phyloP scores from a whole-genome alignment of 1,140 invertebrate genomes.

The Drosophila dunni region DNA sequence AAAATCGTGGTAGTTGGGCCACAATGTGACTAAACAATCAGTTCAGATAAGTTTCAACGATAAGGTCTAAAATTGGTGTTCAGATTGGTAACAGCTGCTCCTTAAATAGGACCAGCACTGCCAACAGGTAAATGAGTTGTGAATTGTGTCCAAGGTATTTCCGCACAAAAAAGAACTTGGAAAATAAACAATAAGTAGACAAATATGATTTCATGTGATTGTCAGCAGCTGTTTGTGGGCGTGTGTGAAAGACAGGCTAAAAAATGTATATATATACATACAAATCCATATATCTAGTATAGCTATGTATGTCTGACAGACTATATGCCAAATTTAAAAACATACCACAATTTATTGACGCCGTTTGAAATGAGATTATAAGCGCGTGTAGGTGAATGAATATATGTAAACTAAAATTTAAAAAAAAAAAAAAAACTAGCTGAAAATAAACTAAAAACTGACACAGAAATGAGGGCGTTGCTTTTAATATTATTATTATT shows the following conservation, averaged over 20 bases:
- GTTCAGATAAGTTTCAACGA: slow-evolving; percentile 45
- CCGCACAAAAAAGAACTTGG: slow-evolving; percentile 5
- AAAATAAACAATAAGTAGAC: slow-evolving; percentile 10
- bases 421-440: slow-evolving; percentile 21
- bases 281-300: slow-evolving; percentile 16
- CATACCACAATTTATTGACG: slow-evolving; percentile 70
- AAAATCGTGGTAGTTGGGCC: slow-evolving; percentile 29
- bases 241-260: slow-evolving; percentile 48
- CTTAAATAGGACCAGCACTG: slow-evolving; percentile 48
- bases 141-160: slow-evolving; percentile 49
- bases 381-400: slow-evolving; percentile 71
- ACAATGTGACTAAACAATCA: slow-evolving; percentile 55
- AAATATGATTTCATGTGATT: slow-evolving; percentile 51
- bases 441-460: slow-evolving; percentile 41
- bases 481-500: slow-evolving; percentile 42
- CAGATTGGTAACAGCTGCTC: slow-evolving; percentile 25
- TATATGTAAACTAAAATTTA: slow-evolving; percentile 13
- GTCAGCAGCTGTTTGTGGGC: slow-evolving; percentile 71
- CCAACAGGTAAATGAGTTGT: slow-evolving; percentile 37
- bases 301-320: slow-evolving; percentile 33
- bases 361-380: slow-evolving; percentile 71
- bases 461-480: slow-evolving; percentile 70
- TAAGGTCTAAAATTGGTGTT: slow-evolving; percentile 20
- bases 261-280: slow-evolving; percentile 17
- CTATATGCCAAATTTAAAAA: slow-evolving; percentile 53